phyloP scores from a whole-genome alignment of 1,140 invertebrate genomes.

The Drosophila obscura region DNA sequence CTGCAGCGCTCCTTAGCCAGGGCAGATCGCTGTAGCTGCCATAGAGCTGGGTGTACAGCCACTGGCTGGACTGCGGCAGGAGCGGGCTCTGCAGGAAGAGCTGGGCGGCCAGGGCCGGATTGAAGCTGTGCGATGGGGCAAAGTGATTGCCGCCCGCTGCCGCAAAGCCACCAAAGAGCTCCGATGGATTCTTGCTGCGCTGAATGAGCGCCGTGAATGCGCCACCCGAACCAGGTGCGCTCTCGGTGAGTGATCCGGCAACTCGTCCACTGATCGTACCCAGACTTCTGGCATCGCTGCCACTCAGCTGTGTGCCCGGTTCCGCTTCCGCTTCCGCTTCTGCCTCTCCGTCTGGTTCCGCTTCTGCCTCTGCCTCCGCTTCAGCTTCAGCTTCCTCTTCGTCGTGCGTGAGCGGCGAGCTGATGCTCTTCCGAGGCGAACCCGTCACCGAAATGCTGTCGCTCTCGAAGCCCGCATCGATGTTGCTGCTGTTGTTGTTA shows the following conservation, averaged over 20 bases:
- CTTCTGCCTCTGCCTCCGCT: slow-evolving; percentile 15
- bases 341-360: slow-evolving; percentile 14
- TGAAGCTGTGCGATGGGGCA: slow-evolving; percentile 85
- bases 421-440: slow-evolving; percentile 83
- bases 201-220: slow-evolving; percentile 82
- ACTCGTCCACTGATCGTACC: slow-evolving; percentile 16
- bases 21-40: slow-evolving; percentile 86
- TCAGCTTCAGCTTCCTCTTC: slow-evolving; percentile 63
- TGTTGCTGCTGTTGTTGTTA: slow-evolving; percentile 73
- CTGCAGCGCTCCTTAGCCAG: slow-evolving; percentile 84
- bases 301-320: slow-evolving; percentile 34
- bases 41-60: slow-evolving; percentile 90
- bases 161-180: slow-evolving; percentile 84
- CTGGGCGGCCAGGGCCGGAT: slow-evolving; percentile 88
- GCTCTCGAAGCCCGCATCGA: slow-evolving; percentile 84
- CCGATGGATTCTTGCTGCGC: slow-evolving; percentile 72
- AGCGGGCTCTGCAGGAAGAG: slow-evolving; percentile 89
- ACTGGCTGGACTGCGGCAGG: slow-evolving; percentile 89
- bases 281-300: slow-evolving; percentile 32
- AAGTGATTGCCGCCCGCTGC: slow-evolving; percentile 60
- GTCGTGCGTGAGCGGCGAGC: slow-evolving; percentile 58
- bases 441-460: slow-evolving; percentile 89
- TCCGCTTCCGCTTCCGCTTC: slow-evolving; percentile 36
- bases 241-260: slow-evolving; percentile 4
- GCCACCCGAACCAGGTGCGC: slow-evolving; percentile 47